These are phyloP conservation scores for Ligdia adustata DNA, from an alignment of 2,888 invertebrate species.

Conservation along the genomic window DNA sequence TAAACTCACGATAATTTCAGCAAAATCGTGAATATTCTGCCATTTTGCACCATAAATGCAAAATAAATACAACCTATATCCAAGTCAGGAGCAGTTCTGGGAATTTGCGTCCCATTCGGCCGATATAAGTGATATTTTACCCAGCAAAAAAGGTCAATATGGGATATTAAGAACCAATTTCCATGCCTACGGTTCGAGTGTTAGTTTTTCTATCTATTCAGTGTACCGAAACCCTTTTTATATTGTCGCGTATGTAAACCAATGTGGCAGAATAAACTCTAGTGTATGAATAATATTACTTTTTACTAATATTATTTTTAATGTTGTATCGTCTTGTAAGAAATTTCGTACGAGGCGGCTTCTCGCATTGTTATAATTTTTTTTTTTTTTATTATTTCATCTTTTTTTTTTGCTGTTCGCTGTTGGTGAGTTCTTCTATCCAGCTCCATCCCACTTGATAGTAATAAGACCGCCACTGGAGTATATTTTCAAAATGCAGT, in stretches of 20 bases:
- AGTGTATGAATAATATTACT: not conserved
- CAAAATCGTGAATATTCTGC: not conserved
- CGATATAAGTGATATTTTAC: constrained; percentile 22
- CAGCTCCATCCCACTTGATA: too few species aligned
- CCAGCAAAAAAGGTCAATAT: constrained; percentile 26
- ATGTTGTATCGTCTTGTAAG: too few species aligned
- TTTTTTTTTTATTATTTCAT: too few species aligned
- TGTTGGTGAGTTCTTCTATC: too few species aligned
- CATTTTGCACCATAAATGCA: not conserved
- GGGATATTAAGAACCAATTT: constrained; percentile 24
- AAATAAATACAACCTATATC: not conserved
- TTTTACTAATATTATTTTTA: not conserved
- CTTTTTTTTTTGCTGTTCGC: too few species aligned
- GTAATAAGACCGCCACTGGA: too few species aligned
- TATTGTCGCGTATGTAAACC: not conserved
- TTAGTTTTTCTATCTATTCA: constrained; percentile 19
- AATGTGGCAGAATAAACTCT: not conserved
- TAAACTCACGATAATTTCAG: too few species aligned
- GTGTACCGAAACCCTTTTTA: constrained; percentile 3
- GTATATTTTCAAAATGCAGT: too few species aligned
- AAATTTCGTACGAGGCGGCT: too few species aligned
- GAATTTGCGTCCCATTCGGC: constrained; percentile 10
- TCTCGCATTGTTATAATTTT: too few species aligned
- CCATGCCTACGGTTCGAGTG: constrained; percentile 9
- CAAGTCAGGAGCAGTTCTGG: constrained; percentile 4